A percentile compares a stretch with the other conserved stretches of the same genome.
Conservation (phyloP, 1,140 invertebrate genomes). For the Teleopsis dalmanni region DNA sequence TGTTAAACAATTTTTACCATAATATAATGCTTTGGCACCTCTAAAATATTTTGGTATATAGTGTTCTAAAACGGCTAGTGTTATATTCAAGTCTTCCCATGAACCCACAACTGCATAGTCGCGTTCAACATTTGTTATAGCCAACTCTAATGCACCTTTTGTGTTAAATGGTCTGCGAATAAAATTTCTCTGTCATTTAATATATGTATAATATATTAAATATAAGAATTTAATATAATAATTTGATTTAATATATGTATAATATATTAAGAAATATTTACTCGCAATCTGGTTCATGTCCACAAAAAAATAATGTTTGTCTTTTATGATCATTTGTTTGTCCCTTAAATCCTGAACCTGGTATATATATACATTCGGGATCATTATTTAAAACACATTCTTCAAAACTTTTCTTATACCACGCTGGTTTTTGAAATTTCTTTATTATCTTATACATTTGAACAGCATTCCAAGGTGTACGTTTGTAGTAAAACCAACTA, state of each 20-base stretch:
- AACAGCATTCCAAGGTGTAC: constrained; percentile 63
- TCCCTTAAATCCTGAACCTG: constrained; percentile 67
- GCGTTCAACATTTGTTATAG: constrained; percentile 71
- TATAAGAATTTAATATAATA: background rate
- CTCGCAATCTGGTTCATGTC: constrained; percentile 76
- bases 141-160: constrained; percentile 65
- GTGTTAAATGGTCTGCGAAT: constrained; percentile 70
- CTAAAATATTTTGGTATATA: constrained; percentile 75
- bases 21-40: constrained; percentile 65
- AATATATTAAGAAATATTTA: too few species aligned
- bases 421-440: constrained; percentile 66
- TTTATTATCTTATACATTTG: constrained; percentile 52
- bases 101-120: constrained; percentile 80
- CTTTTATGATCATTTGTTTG: constrained; percentile 64
- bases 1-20: constrained; percentile 52
- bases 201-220: background rate
- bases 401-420: constrained; percentile 83
- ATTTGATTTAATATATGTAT: too few species aligned
- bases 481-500: constrained; percentile 73
- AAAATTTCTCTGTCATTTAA: background rate
- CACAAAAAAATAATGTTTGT: constrained; percentile 74
- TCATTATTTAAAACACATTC: constrained; percentile 72
- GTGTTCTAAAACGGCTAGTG: constrained; percentile 68
- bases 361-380: constrained; percentile 72
- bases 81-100: constrained; percentile 75